Conservation (phyloP, 2,797 vertebrate species). For the Acipenser ruthenus region DNA sequence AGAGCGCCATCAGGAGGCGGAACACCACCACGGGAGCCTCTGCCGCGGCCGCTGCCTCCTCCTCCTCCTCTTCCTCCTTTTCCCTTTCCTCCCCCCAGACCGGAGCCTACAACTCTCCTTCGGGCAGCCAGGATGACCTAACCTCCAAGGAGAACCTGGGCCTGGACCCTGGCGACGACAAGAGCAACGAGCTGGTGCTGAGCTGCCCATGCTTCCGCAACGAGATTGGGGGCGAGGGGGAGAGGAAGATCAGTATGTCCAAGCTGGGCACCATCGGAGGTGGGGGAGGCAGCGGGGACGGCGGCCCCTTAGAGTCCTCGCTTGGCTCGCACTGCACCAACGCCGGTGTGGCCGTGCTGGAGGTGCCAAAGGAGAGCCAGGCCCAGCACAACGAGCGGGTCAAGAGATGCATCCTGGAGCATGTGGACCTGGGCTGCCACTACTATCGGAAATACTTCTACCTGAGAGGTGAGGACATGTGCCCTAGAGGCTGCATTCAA, state of each 20-base stretch:
- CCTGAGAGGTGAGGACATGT: conserved; percentile 70
- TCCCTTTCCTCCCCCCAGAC: conserved; percentile 82
- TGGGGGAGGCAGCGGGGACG: conserved; percentile 75
- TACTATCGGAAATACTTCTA: conserved; percentile 92
- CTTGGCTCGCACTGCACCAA: conserved; percentile 85
- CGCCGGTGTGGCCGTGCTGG: conserved; percentile 86
- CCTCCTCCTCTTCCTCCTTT: conserved; percentile 78
- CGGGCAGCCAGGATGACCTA: conserved; percentile 91
- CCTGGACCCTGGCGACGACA: conserved; percentile 82
- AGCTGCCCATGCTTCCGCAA: conserved; percentile 94
- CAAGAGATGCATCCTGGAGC: conserved; percentile 89
- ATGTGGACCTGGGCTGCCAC: conserved; percentile 89
- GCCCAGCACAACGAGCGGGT: conserved; percentile 74
- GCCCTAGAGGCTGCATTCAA: neutral
- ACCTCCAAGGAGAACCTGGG: conserved; percentile 77
- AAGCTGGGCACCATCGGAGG: conserved; percentile 78
- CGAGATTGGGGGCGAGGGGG: conserved; percentile 82
- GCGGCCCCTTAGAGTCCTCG: conserved; percentile 75
- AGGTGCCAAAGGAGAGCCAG: conserved; percentile 82
- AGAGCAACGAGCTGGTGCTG: conserved; percentile 86
- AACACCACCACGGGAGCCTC: conserved; percentile 92
- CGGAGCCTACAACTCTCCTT: conserved; percentile 79
- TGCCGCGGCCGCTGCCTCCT: conserved; percentile 84
- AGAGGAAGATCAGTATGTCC: conserved; percentile 70
- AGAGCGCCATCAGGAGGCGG: conserved; percentile 81